Evolutionary conservation across 1,140 invertebrate genomes (phyloP).

Genomic region (Apis cerana): DNA sequence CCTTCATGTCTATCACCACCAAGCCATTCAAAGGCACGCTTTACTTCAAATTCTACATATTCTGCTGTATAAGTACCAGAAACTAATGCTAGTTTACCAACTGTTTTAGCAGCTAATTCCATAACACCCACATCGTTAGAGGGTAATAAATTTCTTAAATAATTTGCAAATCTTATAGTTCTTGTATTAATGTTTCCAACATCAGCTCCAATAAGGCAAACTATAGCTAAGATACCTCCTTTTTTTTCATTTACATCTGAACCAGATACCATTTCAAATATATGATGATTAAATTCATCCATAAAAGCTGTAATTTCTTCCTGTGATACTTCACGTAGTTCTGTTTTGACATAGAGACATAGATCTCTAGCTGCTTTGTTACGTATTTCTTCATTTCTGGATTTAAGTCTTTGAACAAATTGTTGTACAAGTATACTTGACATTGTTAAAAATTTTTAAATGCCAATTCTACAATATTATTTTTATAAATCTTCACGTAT

Average conservation of each 20-base stretch:
- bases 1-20: constrained; percentile 93
- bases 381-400: constrained; percentile 91
- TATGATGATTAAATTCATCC: constrained; percentile 97
- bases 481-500: background rate
- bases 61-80: constrained; percentile 96
- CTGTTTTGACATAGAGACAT: constrained; percentile 94
- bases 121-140: constrained; percentile 95
- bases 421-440: constrained; percentile 86
- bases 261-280: constrained; percentile 97
- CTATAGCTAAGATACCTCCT: constrained; percentile 96
- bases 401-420: constrained; percentile 94
- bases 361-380: constrained; percentile 93
- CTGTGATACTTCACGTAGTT: constrained; percentile 94
- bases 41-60: constrained; percentile 98
- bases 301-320: constrained; percentile 95
- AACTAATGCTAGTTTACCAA: constrained; percentile 94
- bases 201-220: constrained; percentile 95
- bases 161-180: constrained; percentile 96
- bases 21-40: constrained; percentile 96
- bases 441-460: constrained; percentile 74
- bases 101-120: constrained; percentile 97
- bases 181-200: constrained; percentile 94
- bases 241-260: constrained; percentile 97
- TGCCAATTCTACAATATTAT: background rate
- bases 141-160: constrained; percentile 93